phyloP scores from a whole-genome alignment of 2,888 invertebrate genomes.

The Eustalomyia histrio region DNA sequence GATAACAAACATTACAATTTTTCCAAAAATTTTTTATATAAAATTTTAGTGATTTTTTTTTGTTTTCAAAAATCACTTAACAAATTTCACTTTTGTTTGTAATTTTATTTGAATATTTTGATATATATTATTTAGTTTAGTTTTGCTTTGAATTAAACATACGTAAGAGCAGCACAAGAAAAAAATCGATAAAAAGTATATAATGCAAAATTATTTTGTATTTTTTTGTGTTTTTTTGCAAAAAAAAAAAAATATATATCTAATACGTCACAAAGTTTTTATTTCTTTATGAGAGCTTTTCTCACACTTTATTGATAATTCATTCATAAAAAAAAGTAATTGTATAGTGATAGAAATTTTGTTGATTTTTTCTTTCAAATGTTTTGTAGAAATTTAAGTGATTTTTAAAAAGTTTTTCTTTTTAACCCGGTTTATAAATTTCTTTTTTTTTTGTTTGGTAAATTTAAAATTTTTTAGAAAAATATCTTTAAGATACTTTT shows the following conservation, averaged over 20 bases:
- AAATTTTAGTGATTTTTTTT: background rate
- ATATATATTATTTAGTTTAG: conserved; percentile 1
- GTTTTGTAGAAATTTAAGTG: conserved; percentile 1
- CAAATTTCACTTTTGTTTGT: conserved; percentile 15
- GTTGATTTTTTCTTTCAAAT: conserved; percentile 20
- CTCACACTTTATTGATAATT: background rate
- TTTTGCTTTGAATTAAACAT: conserved; percentile 18
- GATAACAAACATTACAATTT: background rate
- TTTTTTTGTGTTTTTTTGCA: conserved; percentile 41
- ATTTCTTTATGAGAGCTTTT: conserved; percentile 40
- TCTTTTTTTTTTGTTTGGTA: background rate
- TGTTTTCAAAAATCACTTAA: background rate
- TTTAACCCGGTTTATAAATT: background rate
- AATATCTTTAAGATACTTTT: conserved; percentile 39
- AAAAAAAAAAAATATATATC: too few species aligned
- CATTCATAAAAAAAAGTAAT: conserved; percentile 55
- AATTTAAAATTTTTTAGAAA: conserved; percentile 7
- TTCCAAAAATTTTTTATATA: background rate
- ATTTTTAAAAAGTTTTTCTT: background rate
- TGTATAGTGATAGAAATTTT: conserved; percentile 13
- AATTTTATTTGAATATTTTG: background rate
- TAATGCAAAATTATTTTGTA: conserved; percentile 40
- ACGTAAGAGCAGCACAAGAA: conserved; percentile 27
- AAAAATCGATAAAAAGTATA: conserved; percentile 55
- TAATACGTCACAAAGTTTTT: conserved; percentile 56